Conservation (phyloP, 2,888 invertebrate genomes). For the Platycheirus albimanus region DNA sequence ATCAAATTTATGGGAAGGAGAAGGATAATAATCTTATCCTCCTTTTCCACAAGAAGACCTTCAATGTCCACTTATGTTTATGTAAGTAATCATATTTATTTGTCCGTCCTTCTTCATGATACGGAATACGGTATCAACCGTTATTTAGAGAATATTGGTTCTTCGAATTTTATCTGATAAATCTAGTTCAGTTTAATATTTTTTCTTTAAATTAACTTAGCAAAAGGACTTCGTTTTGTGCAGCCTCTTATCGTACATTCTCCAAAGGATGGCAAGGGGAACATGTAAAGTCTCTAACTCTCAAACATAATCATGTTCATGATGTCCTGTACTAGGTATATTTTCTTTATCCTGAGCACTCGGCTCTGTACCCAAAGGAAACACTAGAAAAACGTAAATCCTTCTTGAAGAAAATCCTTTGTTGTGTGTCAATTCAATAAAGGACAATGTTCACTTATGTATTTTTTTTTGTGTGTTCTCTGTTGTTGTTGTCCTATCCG, state of each 20-base stretch:
- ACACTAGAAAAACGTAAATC: constrained; percentile 44
- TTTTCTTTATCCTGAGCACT: too few species aligned
- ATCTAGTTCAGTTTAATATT: constrained; percentile 47
- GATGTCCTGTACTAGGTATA: background rate
- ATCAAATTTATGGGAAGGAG: constrained; percentile 42
- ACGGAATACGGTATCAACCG: constrained; percentile 50
- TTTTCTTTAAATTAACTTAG: constrained; percentile 57
- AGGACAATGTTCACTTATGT: constrained; percentile 60
- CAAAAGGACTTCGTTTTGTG: constrained; percentile 30
- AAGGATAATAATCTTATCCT: constrained; percentile 45
- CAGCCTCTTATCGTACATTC: background rate
- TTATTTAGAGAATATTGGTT: constrained; percentile 62
- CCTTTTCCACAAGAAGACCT: constrained; percentile 5
- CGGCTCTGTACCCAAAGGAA: constrained; percentile 18
- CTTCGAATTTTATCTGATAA: constrained; percentile 61
- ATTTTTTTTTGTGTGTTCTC: constrained; percentile 15
- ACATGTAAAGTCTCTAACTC: constrained; percentile 51
- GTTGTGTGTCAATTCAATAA: constrained; percentile 72
- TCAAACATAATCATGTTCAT: constrained; percentile 67
- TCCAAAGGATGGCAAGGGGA: constrained; percentile 24
- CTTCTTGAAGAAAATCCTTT: constrained; percentile 52
- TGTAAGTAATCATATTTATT: background rate
- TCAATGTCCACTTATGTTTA: constrained; percentile 32
- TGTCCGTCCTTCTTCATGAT: constrained; percentile 35
- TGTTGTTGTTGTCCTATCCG: background rate